phyloP scores from a whole-genome alignment of 2,888 invertebrate genomes.

The Meliscaeva auricollis region DNA sequence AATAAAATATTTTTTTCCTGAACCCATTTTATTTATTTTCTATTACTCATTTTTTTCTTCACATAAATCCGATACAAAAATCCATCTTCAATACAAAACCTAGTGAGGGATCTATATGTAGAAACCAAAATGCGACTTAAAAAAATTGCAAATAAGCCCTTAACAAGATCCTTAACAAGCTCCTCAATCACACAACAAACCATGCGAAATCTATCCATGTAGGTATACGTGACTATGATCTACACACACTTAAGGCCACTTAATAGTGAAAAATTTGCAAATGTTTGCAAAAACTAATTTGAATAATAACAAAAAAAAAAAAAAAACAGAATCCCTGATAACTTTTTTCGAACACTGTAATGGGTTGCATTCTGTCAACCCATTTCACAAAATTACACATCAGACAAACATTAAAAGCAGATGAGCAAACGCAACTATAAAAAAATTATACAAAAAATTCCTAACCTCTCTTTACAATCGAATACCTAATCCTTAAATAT shows the following conservation, averaged over 20 bases:
- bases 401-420: slow-evolving; percentile 46
- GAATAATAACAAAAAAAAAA: slow-evolving; percentile 13
- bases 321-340: slow-evolving; percentile 1
- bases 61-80: no score
- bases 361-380: slow-evolving; percentile 31
- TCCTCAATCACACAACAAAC: slow-evolving; percentile 50
- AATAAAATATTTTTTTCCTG: no score
- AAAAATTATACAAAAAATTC: background rate
- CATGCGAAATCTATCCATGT: no score
- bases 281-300: slow-evolving; percentile 39
- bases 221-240: no score
- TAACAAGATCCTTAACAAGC: slow-evolving; percentile 73
- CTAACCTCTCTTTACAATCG: slow-evolving; percentile 25
- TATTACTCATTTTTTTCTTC: no score
- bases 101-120: no score
- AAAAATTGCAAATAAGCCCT: slow-evolving; percentile 60
- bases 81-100: no score
- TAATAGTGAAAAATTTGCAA: slow-evolving; percentile 50
- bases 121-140: no score
- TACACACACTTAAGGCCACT: slow-evolving; percentile 27
- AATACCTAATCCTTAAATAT: slow-evolving; percentile 65
- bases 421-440: slow-evolving; percentile 56
- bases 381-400: slow-evolving; percentile 2
- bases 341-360: no score
- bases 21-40: no score